phyloP scores from a whole-genome alignment of 2,888 invertebrate species.

The Enoplolaimus lenunculus region DNA sequence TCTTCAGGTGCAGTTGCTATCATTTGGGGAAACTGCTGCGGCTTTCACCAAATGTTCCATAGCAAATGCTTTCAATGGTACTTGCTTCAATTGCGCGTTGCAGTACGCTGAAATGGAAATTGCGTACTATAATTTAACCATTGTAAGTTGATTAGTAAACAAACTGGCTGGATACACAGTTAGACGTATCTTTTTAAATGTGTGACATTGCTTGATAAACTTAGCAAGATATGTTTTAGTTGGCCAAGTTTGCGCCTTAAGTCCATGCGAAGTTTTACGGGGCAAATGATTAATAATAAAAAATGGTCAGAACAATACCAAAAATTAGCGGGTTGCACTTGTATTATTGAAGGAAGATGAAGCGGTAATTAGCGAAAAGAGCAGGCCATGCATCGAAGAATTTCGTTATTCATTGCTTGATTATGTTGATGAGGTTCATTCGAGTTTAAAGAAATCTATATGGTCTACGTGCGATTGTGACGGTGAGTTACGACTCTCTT shows the following conservation, averaged over 20 bases:
- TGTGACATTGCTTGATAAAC: too few species aligned
- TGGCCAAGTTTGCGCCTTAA: too few species aligned
- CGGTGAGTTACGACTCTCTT: too few species aligned
- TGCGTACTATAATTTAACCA: background rate
- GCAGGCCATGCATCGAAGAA: background rate
- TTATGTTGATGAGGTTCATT: background rate
- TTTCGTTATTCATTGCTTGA: background rate
- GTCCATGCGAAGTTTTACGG: too few species aligned
- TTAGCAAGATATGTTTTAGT: too few species aligned
- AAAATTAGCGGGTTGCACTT: too few species aligned
- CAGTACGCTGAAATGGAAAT: background rate
- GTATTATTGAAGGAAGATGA: background rate
- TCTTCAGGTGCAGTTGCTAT: background rate
- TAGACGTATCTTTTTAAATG: too few species aligned
- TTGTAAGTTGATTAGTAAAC: background rate
- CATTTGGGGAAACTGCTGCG: background rate
- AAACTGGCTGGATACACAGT: too few species aligned
- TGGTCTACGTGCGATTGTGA: background rate
- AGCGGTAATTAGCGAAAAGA: background rate
- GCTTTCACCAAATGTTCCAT: background rate
- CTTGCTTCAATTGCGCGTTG: background rate
- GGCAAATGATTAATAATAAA: too few species aligned
- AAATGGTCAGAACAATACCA: too few species aligned
- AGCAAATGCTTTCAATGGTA: background rate
- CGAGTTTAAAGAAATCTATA: background rate